phyloP scores from a whole-genome alignment of 2,888 invertebrate genomes.

The Sinodicranocentrus sp. region DNA sequence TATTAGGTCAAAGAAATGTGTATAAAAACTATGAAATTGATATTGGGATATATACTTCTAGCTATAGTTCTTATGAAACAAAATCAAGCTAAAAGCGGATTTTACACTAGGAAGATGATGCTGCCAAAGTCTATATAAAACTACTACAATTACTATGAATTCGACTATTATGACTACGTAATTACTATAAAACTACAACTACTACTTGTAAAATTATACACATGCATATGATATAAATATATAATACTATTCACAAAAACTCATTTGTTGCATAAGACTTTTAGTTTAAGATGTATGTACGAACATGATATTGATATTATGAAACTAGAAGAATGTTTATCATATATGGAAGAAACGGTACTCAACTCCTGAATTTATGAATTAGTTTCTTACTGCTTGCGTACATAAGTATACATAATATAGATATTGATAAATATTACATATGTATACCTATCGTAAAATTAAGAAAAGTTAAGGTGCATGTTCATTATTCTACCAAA shows the following conservation, averaged over 20 bases:
- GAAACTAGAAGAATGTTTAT: constrained; percentile 28
- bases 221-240: background rate
- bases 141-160: constrained; percentile 18
- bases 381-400: constrained; percentile 67
- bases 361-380: constrained; percentile 55
- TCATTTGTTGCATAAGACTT: constrained; percentile 65
- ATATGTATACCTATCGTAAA: constrained; percentile 1
- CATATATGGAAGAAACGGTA: constrained; percentile 24
- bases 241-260: constrained; percentile 43
- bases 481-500: constrained; percentile 54
- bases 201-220: constrained; percentile 5
- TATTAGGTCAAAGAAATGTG: background rate
- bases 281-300: constrained; percentile 40
- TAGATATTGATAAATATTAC: constrained; percentile 13
- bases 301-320: constrained; percentile 11
- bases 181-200: constrained; percentile 10
- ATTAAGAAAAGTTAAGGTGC: constrained; percentile 39
- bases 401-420: constrained; percentile 18
- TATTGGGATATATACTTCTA: background rate
- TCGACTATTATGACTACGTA: constrained; percentile 17
- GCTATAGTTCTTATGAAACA: background rate
- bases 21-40: background rate
- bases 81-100: constrained; percentile 28
- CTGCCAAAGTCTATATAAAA: constrained; percentile 42
- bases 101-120: constrained; percentile 48